Percentiles rank a stretch among this genome's conserved stretches.
phyloP scores from a whole-genome alignment of 2,797 vertebrate species.

The Yasuhikotakia modesta region DNA sequence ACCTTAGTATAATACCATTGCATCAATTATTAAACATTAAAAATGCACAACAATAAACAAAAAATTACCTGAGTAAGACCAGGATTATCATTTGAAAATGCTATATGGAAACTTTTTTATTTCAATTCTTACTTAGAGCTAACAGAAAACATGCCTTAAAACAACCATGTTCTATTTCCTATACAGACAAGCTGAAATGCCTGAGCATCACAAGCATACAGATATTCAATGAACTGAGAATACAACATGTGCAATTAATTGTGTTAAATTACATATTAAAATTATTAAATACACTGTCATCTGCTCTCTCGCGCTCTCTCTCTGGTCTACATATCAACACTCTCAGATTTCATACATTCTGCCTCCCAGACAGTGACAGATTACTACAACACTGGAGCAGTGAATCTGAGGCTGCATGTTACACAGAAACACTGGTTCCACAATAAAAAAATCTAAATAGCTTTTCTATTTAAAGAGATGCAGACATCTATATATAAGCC shows the following conservation, averaged over 20 bases:
- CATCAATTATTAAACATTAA: too few relatives aligned
- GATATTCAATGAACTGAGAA: background rate
- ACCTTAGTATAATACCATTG: background rate
- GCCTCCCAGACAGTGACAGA: conserved; percentile 20
- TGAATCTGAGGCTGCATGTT: background rate
- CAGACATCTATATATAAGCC: background rate
- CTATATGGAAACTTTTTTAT: too few relatives aligned
- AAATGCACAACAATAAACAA: too few relatives aligned
- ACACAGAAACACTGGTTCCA: background rate
- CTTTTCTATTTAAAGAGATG: background rate
- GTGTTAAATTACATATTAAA: background rate
- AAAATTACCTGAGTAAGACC: too few relatives aligned
- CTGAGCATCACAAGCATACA: background rate
- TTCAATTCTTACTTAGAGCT: too few relatives aligned
- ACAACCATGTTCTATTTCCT: background rate
- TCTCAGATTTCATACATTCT: conserved; percentile 6
- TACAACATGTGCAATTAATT: background rate
- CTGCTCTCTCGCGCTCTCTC: background rate
- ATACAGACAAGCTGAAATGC: background rate
- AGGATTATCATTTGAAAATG: too few relatives aligned
- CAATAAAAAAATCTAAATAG: background rate
- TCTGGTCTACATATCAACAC: background rate
- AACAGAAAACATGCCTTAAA: background rate
- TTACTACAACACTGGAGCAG: conserved; percentile 26
- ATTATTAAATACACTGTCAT: conserved; percentile 4